Conservation (phyloP, 2,113 vertebrate genomes). For the Puffinus mauretanicus region DNA sequence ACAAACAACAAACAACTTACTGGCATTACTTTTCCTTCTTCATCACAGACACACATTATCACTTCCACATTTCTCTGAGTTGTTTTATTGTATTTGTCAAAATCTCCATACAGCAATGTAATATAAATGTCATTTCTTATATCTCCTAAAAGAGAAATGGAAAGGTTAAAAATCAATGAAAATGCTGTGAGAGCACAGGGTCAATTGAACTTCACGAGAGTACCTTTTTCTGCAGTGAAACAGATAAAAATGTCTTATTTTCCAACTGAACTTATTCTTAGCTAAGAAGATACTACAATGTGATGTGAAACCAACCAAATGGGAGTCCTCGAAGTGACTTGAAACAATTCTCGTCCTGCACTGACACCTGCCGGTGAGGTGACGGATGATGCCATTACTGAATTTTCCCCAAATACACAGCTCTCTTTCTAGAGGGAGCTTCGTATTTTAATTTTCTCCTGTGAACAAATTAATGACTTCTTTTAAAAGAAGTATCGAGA, state of each 20-base stretch:
- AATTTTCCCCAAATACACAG: neutral
- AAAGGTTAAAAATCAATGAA: neutral
- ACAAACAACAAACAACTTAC: conserved; percentile 70
- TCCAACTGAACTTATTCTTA: neutral
- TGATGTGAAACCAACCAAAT: neutral
- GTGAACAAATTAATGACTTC: neutral
- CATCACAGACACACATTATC: conserved; percentile 94
- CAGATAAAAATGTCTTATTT: neutral
- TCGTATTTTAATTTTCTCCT: neutral
- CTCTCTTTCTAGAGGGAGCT: neutral
- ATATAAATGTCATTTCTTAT: conserved; percentile 98
- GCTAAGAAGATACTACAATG: neutral
- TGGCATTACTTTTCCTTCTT: conserved; percentile 89
- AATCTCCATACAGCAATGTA: conserved; percentile 89
- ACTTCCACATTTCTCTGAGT: conserved; percentile 97
- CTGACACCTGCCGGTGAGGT: conserved; percentile 75
- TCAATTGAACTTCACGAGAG: neutral
- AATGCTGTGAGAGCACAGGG: neutral
- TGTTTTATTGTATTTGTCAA: conserved; percentile 98
- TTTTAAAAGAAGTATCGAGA: neutral
- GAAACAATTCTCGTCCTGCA: conserved; percentile 63
- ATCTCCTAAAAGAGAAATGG: conserved; percentile 77
- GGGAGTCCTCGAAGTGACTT: neutral
- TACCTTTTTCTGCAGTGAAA: neutral
- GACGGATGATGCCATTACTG: neutral